Conservation (phyloP, 2,888 invertebrate genomes). For the Ecdyonurus torrentis region DNA sequence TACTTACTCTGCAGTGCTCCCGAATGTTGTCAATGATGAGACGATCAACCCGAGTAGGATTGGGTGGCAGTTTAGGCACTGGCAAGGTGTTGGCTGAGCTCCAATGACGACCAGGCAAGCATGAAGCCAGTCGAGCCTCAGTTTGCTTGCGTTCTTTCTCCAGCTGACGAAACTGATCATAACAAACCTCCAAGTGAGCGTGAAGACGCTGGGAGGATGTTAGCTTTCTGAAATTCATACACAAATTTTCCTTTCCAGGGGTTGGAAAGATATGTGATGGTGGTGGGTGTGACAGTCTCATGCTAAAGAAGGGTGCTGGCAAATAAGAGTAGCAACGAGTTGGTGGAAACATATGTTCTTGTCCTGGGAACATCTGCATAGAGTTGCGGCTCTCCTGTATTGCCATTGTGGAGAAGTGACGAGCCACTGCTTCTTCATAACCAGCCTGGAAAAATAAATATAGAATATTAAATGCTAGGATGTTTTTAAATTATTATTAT, state of each 20-base stretch:
- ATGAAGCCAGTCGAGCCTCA: conserved; percentile 55
- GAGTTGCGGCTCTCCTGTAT: too few relatives aligned
- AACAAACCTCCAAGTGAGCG: conserved; percentile 54
- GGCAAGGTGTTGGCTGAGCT: conserved; percentile 58
- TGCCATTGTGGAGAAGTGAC: background rate
- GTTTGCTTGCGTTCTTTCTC: conserved; percentile 68
- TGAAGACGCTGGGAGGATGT: conserved; percentile 30
- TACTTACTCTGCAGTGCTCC: conserved; percentile 43
- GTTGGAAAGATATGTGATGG: background rate
- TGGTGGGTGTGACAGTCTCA: background rate
- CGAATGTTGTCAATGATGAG: conserved; percentile 63
- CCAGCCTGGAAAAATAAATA: background rate
- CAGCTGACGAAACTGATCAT: conserved; percentile 60
- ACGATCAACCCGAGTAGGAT: conserved; percentile 59
- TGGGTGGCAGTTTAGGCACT: conserved; percentile 58
- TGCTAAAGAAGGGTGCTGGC: too few relatives aligned
- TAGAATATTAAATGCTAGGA: background rate
- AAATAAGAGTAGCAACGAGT: background rate
- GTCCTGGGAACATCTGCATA: background rate
- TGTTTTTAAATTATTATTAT: too few relatives aligned
- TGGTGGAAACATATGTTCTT: background rate
- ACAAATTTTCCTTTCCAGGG: too few relatives aligned
- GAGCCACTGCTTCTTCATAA: background rate
- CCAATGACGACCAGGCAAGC: conserved; percentile 61
- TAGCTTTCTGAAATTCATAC: too few relatives aligned